phyloP scores from a whole-genome alignment of 1,140 invertebrate genomes.

The Trissolcus basalis region DNA sequence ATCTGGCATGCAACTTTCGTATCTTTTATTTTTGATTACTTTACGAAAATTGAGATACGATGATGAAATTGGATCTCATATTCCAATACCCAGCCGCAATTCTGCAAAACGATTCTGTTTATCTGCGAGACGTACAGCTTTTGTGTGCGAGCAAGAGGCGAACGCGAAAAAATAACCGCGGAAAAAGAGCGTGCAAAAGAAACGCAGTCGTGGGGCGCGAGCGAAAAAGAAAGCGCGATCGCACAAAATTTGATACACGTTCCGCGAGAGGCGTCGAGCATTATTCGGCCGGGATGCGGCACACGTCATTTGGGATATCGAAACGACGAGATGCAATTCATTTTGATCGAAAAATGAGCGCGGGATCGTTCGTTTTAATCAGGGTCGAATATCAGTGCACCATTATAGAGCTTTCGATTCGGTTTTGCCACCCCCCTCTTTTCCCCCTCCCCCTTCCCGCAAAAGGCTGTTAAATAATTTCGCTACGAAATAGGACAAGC shows the following conservation, averaged over 20 bases:
- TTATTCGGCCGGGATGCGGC: slow-evolving; percentile 38
- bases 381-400: slow-evolving; percentile 43
- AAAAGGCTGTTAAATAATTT: slow-evolving; percentile 56
- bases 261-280: no score
- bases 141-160: slow-evolving; percentile 3
- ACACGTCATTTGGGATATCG: slow-evolving; percentile 52
- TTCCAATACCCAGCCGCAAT: slow-evolving; percentile 19
- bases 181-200: not conserved
- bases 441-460: slow-evolving; percentile 18
- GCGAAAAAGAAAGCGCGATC: slow-evolving; percentile 16
- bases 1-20: no score
- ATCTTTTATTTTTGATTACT: no score
- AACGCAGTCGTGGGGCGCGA: no score
- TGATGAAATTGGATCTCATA: slow-evolving; percentile 26
- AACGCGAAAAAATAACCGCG: slow-evolving; percentile 13
- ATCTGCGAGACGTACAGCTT: slow-evolving; percentile 9
- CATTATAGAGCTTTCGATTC: slow-evolving; percentile 52
- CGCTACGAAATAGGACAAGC: slow-evolving; percentile 50
- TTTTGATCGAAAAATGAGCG: slow-evolving; percentile 52
- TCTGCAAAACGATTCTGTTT: slow-evolving; percentile 27
- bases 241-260: no score
- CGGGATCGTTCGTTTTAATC: slow-evolving; percentile 55
- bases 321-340: slow-evolving; percentile 54
- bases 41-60: no score
- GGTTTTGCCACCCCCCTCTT: not conserved